phyloP scores from a whole-genome alignment of 2,797 vertebrate genomes.

The Gouania willdenowi region DNA sequence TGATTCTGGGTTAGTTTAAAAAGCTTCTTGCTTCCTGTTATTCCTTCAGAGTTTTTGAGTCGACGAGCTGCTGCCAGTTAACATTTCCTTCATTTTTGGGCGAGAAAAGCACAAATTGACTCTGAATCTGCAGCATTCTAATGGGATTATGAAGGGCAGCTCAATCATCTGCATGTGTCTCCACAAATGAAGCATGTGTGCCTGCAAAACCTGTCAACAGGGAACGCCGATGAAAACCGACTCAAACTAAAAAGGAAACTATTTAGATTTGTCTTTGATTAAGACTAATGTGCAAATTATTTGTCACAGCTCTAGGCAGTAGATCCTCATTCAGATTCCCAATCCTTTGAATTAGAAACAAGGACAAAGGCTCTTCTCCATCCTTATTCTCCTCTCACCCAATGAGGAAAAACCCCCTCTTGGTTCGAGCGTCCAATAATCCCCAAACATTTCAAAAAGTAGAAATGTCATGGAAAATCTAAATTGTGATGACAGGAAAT shows the following conservation, averaged over 20 bases:
- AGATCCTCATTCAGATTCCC: constrained; percentile 28
- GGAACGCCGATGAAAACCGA: constrained; percentile 27
- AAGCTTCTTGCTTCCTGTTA: constrained; percentile 15
- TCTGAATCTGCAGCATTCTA: constrained; percentile 41
- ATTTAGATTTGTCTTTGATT: constrained; percentile 5
- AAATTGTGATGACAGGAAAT: constrained; percentile 28
- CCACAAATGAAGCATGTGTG: constrained; percentile 7
- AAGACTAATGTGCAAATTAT: constrained; percentile 8
- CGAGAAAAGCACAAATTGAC: constrained; percentile 45
- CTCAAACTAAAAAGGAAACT: constrained; percentile 1
- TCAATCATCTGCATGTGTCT: constrained; percentile 44
- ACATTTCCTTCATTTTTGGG: constrained; percentile 36
- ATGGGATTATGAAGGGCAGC: constrained; percentile 58
- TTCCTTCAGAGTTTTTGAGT: constrained; percentile 46
- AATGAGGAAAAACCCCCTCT: constrained; percentile 2
- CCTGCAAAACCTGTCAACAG: constrained; percentile 4
- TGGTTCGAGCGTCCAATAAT: constrained; percentile 42
- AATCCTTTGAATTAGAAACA: constrained; percentile 44
- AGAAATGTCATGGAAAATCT: constrained; percentile 28
- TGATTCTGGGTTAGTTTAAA: constrained; percentile 24
- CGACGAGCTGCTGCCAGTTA: constrained; percentile 34
- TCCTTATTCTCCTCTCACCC: neutral
- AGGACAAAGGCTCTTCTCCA: constrained; percentile 35
- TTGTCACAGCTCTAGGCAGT: constrained; percentile 20
- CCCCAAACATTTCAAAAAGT: constrained; percentile 41